phyloP scores from a whole-genome alignment of 2,113 vertebrate genomes.

The Cochlearius cochlearius region DNA sequence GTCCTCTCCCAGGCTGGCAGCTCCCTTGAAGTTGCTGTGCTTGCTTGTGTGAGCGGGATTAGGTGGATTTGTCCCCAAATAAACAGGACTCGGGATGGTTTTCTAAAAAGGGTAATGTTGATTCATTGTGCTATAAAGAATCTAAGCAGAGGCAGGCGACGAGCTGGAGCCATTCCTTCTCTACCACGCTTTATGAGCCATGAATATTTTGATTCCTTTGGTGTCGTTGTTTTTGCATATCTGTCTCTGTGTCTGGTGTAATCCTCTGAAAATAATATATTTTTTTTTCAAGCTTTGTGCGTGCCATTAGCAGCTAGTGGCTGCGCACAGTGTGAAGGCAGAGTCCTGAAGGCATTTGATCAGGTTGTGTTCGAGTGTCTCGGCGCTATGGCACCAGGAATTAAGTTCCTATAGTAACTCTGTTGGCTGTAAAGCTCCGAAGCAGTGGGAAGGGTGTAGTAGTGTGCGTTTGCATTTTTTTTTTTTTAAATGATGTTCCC shows the following conservation, averaged over 20 bases:
- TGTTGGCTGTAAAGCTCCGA: not conserved
- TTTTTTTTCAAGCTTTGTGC: not conserved
- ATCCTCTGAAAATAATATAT: not conserved
- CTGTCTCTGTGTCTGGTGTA: constrained; percentile 24
- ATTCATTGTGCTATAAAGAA: not conserved
- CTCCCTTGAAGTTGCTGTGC: not conserved
- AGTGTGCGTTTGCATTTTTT: not conserved
- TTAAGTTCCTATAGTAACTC: not conserved
- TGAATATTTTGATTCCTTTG: constrained; percentile 18
- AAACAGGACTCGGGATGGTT: not conserved
- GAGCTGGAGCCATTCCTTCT: not conserved
- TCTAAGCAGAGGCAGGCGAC: not conserved
- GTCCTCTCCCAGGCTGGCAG: not conserved
- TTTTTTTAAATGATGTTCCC: not conserved
- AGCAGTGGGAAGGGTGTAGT: not conserved
- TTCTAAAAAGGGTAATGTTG: constrained; percentile 15
- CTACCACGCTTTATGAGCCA: constrained; percentile 2
- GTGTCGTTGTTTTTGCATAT: constrained; percentile 40
- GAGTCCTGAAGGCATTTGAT: constrained; percentile 19
- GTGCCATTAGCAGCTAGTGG: not conserved
- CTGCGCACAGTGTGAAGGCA: not conserved
- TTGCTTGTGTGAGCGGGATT: not conserved
- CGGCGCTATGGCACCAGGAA: not conserved
- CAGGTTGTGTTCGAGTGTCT: constrained; percentile 16
- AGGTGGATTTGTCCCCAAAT: constrained; percentile 39